Evolutionary conservation across 2,113 vertebrate species (phyloP), one percentile per base, ranked within the genome.

Genomic region (Hippocampus zosterae): DNA sequence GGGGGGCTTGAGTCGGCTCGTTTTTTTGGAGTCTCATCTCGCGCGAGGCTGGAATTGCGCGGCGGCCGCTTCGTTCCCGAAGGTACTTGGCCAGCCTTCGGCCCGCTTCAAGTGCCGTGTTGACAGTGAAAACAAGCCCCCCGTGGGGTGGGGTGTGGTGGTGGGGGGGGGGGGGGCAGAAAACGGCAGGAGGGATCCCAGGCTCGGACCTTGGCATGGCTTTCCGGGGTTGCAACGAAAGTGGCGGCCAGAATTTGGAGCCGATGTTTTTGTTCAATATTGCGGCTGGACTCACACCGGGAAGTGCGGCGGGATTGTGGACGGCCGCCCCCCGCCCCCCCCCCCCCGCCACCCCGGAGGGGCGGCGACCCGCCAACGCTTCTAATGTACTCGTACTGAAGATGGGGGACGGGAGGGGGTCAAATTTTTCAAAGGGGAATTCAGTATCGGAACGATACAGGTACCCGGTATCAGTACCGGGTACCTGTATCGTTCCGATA

Each of bases 61-160:
- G 86, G 76, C 74, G 77, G 73, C 88, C 85, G 76, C 72, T 89
- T 88, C 88, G 88, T 88, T 85, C 86, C 86, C 85, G 52, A 82
- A 80, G 80, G 85, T 87, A 88, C 88, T 90, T 88, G 83, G 83
- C 82, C 25, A 79, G 74, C 73, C 74, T 84, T 86, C 87, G 21
- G 21, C 84, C 85, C 84, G 89, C 81, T 82, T 90, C 82, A 87
- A 91, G 90, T 91, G 88, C 69, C 77, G 75, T 90, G 88, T 90
- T 91, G 91, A 92, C 90, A 91, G 89, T 84, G 80, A 87, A 90
- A 90, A 90, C 88, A 90, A 84, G 78, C 65, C 21, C 16, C 33
- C 5, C 29, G 29, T 0, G 23, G 56, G n/a, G n/a, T n/a, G n/a
- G n/a, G n/a, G n/a, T n/a, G n/a, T n/a, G n/a, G n/a, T n/a, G n/a